phyloP scores from a whole-genome alignment of 2,888 invertebrate genomes.

The Palloptera scutellata region DNA sequence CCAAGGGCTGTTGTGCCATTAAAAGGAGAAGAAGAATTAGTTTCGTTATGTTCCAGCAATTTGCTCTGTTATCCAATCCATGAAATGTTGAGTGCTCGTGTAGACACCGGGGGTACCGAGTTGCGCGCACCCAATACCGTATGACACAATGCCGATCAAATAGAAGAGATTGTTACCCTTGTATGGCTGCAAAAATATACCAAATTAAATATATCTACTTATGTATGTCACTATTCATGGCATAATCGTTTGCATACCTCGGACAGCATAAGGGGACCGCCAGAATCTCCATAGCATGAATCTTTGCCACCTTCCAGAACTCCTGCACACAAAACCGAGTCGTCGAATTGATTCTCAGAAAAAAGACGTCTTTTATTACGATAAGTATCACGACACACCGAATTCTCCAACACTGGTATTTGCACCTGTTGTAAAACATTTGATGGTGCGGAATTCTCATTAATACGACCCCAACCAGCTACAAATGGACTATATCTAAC shows the following conservation, averaged over 20 bases:
- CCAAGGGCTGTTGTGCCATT: no score
- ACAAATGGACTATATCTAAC: slow-evolving; percentile 71
- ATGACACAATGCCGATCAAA: slow-evolving; percentile 72
- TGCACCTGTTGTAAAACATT: slow-evolving; percentile 72
- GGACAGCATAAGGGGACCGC: slow-evolving; percentile 56
- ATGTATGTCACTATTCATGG: background rate
- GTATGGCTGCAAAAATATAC: slow-evolving; percentile 35
- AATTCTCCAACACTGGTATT: slow-evolving; percentile 73
- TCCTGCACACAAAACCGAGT: slow-evolving; percentile 53
- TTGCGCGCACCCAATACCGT: slow-evolving; percentile 71
- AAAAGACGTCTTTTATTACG: slow-evolving; percentile 38
- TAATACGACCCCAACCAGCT: slow-evolving; percentile 68
- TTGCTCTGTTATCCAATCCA: slow-evolving; percentile 68
- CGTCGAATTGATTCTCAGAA: slow-evolving; percentile 49
- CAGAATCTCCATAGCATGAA: slow-evolving; percentile 56
- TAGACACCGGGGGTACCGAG: slow-evolving; percentile 72
- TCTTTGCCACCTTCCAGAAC: slow-evolving; percentile 50
- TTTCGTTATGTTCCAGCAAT: slow-evolving; percentile 29
- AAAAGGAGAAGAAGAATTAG: no score
- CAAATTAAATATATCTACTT: background rate
- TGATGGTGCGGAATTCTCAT: slow-evolving; percentile 69
- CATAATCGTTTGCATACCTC: slow-evolving; percentile 40
- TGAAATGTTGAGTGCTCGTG: slow-evolving; percentile 68
- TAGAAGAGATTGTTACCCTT: slow-evolving; percentile 49
- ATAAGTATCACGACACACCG: slow-evolving; percentile 66